Base-by-base conservation (phyloP, 2,888 invertebrate genomes). In the Drosophila helvetica region DNA sequence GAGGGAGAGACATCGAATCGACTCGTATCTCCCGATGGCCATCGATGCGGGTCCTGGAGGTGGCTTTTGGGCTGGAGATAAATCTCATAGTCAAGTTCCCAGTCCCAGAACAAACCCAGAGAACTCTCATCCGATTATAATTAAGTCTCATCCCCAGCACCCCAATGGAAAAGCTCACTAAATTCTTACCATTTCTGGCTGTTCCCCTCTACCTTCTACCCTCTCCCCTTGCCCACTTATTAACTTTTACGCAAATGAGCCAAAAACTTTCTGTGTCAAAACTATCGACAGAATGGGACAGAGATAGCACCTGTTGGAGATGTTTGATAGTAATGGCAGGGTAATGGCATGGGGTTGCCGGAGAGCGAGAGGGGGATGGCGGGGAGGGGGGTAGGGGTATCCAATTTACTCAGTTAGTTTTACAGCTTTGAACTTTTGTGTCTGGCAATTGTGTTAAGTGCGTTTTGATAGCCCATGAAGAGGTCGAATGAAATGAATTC, bases 361-460 rank as follows among this genome's bases (percentile, higher is more conserved):
- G 18, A 9, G 1, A 47, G 33, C 4, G 22, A 22, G 1, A 22
- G 22, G 0, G 22, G 22, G 22, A 4, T 2, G 22, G 22, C 3
- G 22, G 22, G 9, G 22, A 4, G 0, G 22, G 22, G 4, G 22
- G 22, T 8, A 22, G 9, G 27, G 45, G 45, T 3, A 3, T 58
- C 19, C 18, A 12, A 86, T 74, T 80, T 80, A 69, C 71, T 66
- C 67, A 75, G 72, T 71, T 75, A 85, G 86, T 83, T 82, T 83
- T 81, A 83, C 77, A 56, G 71, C 69, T 85, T 55, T 75, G 88
- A 83, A 85, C 88, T 87, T 83, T 87, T 79, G 86, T 71, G 75
- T 48, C 76, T 38, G 74, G 66, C 88, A 87, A 87, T 87, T 79
- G 88, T 83, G 88, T 87, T 82, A 87, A 83, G 82, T 83, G 86